Base-by-base conservation (phyloP, 2,888 invertebrate genomes). In the Heliconius hortense region DNA sequence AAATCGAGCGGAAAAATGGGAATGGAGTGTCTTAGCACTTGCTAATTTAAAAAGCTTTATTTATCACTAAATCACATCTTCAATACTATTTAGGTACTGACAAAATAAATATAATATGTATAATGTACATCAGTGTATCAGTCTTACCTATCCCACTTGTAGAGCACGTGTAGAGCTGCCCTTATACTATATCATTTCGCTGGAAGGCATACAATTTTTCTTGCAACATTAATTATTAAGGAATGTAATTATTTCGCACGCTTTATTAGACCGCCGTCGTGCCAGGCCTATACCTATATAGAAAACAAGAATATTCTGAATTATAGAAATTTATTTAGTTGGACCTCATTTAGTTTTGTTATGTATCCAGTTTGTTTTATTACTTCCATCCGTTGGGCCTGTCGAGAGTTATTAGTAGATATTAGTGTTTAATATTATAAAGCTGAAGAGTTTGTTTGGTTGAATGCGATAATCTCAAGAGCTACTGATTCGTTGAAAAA, bases 121-220 rank as follows among this genome's bases (percentile, higher is more conserved):
- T 10, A 35, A 10, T 10, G 35, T 1, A 35, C 35, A 35, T 10
- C n/a, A n/a, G n/a, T n/a, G n/a, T n/a, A n/a, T n/a, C n/a, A n/a
- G n/a, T n/a, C n/a, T n/a, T n/a, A n/a, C n/a, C n/a, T n/a, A n/a
- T n/a, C n/a, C n/a, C n/a, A n/a, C n/a, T n/a, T n/a, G n/a, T n/a
- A n/a, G n/a, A n/a, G 39, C 15, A 66, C 39, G 0, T 66, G 39
- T 39, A 24, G 15, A n/a, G 15, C n/a, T 1, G 39, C 66, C 66
- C 66, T 66, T 66, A 66, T 39, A 24, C 66, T 84, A 88, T 91
- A 93, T 92, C 92, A 92, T 91, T 90, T 83, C 84, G 90, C 91
- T 90, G 88, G 88, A 90, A 91, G 92, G 90, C 91, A 89, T 91
- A 89, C 88, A 88, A 87, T 88, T 75, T 64, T 71, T 56, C 70